Evolutionary conservation across 37 sponge, comb jelly and placozoan genomes (phyloP), one percentile per base, ranked within the genome.

Genomic region (Spongilla lacustris): DNA sequence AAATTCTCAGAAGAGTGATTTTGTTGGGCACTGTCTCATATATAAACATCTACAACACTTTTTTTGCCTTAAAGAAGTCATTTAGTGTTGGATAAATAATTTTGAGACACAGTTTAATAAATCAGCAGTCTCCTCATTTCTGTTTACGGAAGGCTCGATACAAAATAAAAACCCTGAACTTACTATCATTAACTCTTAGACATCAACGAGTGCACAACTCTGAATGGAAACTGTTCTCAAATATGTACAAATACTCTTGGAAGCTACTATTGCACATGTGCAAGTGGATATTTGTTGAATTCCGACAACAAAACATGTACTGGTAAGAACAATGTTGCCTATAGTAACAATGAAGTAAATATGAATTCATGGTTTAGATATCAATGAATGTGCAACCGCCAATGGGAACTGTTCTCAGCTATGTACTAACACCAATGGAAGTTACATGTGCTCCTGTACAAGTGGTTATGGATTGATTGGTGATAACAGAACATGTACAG

Each of bases 401-500:
- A 87, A 87, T 80, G 81, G 87, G 73, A 75, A 77, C 19, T 91
- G 92, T 36, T 67, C 68, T 22, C 81, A 84, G 24, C n/a, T 21
- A 8, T 87, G 87, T 31, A 87, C 75, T 71, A 81, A 87, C 34
- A 67, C 30, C 0, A 26, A 32, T 74, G 81, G 81, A 46, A 49
- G 74, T 27, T 81, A 32, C 36, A 22, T 17, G 2, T 87, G 87
- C 24, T 73, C 66, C 0, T 83, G 84, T 73, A 0, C 19, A 14
- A 34, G 41, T 26, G 84, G 84, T 9, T 83, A 83, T 46, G 4
- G 12, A 74, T 24, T 79, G 1, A 37, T 58, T 30, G 35, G 30
- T 37, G 25, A 36, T 24, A 32, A 32, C 0, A 48, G 26, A 30
- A 66, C 10, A 11, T 79, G 80, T 24, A 2, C 27, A 14, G 35